These are phyloP conservation scores for Gonatopus flavifemur DNA, from an alignment of 1,140 invertebrate genomes.

Conservation along the genomic window DNA sequence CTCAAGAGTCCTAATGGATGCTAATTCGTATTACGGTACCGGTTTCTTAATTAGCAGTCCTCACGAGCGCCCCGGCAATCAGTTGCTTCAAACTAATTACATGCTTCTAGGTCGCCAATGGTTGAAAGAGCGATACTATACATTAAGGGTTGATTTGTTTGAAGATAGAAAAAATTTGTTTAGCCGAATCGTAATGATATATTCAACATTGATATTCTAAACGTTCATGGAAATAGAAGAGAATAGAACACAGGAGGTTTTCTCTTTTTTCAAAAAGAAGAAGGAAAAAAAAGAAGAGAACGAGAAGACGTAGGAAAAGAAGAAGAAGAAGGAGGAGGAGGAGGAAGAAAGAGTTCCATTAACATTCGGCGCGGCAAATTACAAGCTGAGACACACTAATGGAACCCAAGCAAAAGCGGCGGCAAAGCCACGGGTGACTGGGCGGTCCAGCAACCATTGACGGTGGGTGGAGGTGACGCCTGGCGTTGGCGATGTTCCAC, in stretches of 20 bases:
- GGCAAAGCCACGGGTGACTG: conserved; percentile 28
- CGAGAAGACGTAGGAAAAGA: not conserved
- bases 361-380: conserved; percentile 59
- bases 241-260: too few relatives aligned
- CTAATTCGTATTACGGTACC: conserved; percentile 38
- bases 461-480: conserved; percentile 37
- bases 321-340: conserved; percentile 1
- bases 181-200: too few relatives aligned
- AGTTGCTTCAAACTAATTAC: conserved; percentile 31
- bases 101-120: conserved; percentile 19
- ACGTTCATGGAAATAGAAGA: too few relatives aligned
- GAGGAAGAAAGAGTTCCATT: conserved; percentile 42
- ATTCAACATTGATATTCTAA: too few relatives aligned
- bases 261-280: not conserved
- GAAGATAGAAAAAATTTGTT: too few relatives aligned
- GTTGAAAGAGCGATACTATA: too few relatives aligned
- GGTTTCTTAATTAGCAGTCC: conserved; percentile 37
- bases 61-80: conserved; percentile 24
- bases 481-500: too few relatives aligned
- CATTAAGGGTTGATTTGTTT: too few relatives aligned
- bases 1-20: conserved; percentile 31
- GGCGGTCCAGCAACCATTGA: conserved; percentile 31
- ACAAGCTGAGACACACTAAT: conserved; percentile 55
- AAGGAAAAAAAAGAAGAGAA: not conserved
- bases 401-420: too few relatives aligned